Percentiles rank a stretch among this genome's conserved stretches.
Evolutionary conservation across 1,140 invertebrate genomes (phyloP).

Genomic region (Galendromus occidentalis): DNA sequence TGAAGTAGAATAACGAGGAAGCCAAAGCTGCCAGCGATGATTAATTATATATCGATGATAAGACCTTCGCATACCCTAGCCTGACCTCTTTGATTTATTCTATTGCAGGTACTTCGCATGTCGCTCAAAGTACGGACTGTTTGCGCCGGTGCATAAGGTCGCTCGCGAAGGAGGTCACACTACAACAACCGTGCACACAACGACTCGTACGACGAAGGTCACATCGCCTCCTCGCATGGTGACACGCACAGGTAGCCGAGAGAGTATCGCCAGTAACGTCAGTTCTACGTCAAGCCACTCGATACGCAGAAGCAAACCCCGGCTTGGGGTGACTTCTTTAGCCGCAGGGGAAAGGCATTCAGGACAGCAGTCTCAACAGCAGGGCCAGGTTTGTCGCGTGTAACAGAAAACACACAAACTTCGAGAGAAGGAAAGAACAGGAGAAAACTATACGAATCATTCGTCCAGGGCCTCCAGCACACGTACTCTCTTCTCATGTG

Average conservation of each 20-base stretch:
- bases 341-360: not conserved
- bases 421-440: too few relatives aligned
- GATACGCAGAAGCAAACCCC: not conserved
- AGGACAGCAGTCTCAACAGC: not conserved
- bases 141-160: slow-evolving; percentile 71
- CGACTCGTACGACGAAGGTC: slow-evolving; percentile 42
- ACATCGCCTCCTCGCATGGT: slow-evolving; percentile 33
- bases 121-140: slow-evolving; percentile 65
- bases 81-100: slow-evolving; percentile 21
- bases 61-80: too few relatives aligned
- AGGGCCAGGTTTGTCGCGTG: not conserved
- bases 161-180: slow-evolving; percentile 41
- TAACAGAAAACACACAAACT: too few relatives aligned
- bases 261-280: slow-evolving; percentile 7
- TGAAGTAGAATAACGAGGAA: too few relatives aligned
- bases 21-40: too few relatives aligned
- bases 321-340: not conserved
- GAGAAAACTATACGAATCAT: too few relatives aligned
- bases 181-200: slow-evolving; percentile 21
- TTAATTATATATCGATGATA: too few relatives aligned
- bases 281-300: not conserved
- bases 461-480: too few relatives aligned
- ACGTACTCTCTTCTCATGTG: too few relatives aligned
- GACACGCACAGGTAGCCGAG: slow-evolving; percentile 9
- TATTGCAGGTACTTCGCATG: slow-evolving; percentile 74